These are phyloP conservation scores for Neria commutata DNA, from an alignment of 2,888 invertebrate species.

Conservation along the genomic window DNA sequence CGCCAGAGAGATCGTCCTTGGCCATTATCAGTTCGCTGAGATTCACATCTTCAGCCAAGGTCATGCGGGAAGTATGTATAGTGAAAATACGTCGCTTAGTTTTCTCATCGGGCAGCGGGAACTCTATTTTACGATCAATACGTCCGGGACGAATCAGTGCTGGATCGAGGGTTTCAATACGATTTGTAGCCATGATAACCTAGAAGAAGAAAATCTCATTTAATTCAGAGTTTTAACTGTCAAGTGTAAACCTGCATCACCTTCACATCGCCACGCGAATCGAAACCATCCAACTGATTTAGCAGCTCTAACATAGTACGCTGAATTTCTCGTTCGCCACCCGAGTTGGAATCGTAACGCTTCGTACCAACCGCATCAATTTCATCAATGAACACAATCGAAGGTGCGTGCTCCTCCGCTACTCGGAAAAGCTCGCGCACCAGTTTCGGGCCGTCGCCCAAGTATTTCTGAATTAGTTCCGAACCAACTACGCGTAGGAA, in stretches of 20 bases:
- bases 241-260: constrained; percentile 61
- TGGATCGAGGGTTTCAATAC: constrained; percentile 98
- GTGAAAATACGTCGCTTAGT: constrained; percentile 96
- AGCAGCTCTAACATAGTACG: constrained; percentile 98
- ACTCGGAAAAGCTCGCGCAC: constrained; percentile 97
- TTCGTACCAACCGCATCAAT: constrained; percentile 99
- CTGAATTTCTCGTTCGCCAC: constrained; percentile 99
- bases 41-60: constrained; percentile 94
- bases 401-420: constrained; percentile 99
- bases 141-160: constrained; percentile 98
- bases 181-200: constrained; percentile 97
- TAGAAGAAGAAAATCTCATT: constrained; percentile 55
- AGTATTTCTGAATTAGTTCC: constrained; percentile 97
- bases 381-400: constrained; percentile 99
- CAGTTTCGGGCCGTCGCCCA: constrained; percentile 98
- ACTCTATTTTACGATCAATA: constrained; percentile 99
- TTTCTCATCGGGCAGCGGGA: constrained; percentile 98
- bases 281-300: constrained; percentile 98
- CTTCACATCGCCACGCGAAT: constrained; percentile 95
- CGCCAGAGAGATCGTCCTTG: constrained; percentile 98
- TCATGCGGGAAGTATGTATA: constrained; percentile 99
- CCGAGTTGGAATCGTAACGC: constrained; percentile 98
- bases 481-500: constrained; percentile 99
- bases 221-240: background rate
- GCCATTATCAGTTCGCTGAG: constrained; percentile 98